phyloP scores from a whole-genome alignment of 1,140 invertebrate genomes.

The Argopecten irradians region DNA sequence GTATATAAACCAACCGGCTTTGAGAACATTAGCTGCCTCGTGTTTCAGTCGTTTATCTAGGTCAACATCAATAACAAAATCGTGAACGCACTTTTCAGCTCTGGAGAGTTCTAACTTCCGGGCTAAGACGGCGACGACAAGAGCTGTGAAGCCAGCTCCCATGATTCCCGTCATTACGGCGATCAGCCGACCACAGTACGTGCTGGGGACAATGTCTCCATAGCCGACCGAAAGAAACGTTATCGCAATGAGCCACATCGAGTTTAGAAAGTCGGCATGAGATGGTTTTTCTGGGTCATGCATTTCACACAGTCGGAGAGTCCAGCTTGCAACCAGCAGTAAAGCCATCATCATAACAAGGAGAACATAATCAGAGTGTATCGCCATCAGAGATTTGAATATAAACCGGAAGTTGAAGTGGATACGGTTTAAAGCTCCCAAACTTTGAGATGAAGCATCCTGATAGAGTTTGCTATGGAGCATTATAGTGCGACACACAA shows the following conservation, averaged over 20 bases:
- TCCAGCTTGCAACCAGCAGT: conserved; percentile 73
- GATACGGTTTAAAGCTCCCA: conserved; percentile 75
- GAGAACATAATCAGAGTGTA: conserved; percentile 74
- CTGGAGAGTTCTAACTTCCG: conserved; percentile 75
- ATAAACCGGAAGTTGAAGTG: conserved; percentile 76
- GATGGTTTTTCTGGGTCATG: conserved; percentile 59
- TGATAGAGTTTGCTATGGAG: conserved; percentile 74
- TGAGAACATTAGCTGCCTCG: conserved; percentile 75
- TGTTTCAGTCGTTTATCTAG: conserved; percentile 72
- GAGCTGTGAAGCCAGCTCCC: conserved; percentile 75
- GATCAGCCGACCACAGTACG: conserved; percentile 74
- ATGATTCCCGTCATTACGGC: conserved; percentile 75
- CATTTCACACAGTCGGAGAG: conserved; percentile 73
- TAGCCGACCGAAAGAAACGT: conserved; percentile 76
- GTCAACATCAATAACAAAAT: conserved; percentile 75
- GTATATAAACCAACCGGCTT: conserved; percentile 74
- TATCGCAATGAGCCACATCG: conserved; percentile 76
- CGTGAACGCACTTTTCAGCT: conserved; percentile 76
- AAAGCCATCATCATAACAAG: conserved; percentile 69
- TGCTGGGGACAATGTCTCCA: conserved; percentile 76
- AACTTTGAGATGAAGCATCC: conserved; percentile 74
- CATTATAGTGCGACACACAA: conserved; percentile 72
- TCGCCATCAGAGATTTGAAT: conserved; percentile 76
- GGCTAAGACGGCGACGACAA: conserved; percentile 76
- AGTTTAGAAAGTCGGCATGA: conserved; percentile 70